Evolutionary conservation across 2,113 vertebrate species (phyloP).

Genomic region (Pseudorasbora parva): DNA sequence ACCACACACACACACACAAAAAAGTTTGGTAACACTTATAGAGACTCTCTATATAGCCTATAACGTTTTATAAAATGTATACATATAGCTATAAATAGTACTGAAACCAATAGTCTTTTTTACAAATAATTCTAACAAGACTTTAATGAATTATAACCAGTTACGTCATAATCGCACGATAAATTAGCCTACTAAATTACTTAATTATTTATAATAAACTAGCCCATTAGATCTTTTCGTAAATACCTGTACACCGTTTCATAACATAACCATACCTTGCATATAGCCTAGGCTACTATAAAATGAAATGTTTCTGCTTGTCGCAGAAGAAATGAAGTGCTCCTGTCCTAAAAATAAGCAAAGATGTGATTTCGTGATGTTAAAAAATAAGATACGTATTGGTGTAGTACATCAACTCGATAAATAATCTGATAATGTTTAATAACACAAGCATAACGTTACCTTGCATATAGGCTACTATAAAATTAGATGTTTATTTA

Average conservation of each 20-base stretch:
- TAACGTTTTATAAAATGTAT: not conserved
- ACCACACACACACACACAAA: conserved; percentile 12
- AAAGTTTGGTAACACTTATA: conserved; percentile 26
- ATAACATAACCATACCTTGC: not conserved
- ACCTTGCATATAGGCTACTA: no score
- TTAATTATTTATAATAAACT: not conserved
- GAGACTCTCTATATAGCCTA: not conserved
- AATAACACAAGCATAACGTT: no score
- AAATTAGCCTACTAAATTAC: not conserved
- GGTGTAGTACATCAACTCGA: not conserved
- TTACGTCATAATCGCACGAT: no score
- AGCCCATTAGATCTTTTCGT: not conserved
- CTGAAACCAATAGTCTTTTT: not conserved
- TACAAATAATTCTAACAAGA: not conserved
- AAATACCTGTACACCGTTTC: not conserved
- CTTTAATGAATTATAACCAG: not conserved
- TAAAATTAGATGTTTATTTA: no score
- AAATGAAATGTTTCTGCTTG: not conserved
- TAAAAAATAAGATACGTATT: no score
- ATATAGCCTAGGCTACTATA: not conserved
- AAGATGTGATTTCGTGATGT: not conserved
- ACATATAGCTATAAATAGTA: not conserved
- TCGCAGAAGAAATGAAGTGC: no score
- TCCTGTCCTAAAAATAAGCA: not conserved
- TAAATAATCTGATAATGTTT: not conserved